Evolutionary conservation across 2,888 invertebrate genomes (phyloP).

Genomic region (Caenorhabditis zanzibari): DNA sequence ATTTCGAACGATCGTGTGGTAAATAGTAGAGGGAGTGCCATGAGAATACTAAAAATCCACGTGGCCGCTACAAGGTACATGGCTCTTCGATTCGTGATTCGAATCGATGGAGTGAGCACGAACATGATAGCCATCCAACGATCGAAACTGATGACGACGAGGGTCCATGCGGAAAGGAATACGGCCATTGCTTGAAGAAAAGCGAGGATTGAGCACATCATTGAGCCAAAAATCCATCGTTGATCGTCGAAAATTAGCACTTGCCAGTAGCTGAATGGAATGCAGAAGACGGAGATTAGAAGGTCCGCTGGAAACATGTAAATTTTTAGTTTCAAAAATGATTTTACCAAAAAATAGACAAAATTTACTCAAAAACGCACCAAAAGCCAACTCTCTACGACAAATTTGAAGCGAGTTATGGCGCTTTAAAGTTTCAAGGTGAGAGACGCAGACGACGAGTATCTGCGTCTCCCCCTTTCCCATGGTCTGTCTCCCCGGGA

Average conservation of each 20-base stretch:
- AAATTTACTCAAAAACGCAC: too few species aligned
- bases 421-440: too few species aligned
- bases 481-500: too few species aligned
- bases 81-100: slow-evolving; percentile 77
- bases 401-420: too few species aligned
- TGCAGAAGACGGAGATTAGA: slow-evolving; percentile 85
- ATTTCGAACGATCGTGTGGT: slow-evolving; percentile 68
- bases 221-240: slow-evolving; percentile 85
- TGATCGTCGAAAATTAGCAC: slow-evolving; percentile 84
- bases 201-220: slow-evolving; percentile 84
- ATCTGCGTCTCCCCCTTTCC: too few species aligned
- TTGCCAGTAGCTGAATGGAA: slow-evolving; percentile 85
- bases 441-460: too few species aligned
- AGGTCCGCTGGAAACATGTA: slow-evolving; percentile 83
- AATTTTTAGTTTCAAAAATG: too few species aligned
- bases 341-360: too few species aligned
- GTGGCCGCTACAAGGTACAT: slow-evolving; percentile 78
- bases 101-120: slow-evolving; percentile 79
- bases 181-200: slow-evolving; percentile 84
- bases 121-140: slow-evolving; percentile 83
- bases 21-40: slow-evolving; percentile 80
- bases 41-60: slow-evolving; percentile 80
- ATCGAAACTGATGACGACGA: slow-evolving; percentile 84
- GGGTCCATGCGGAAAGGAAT: slow-evolving; percentile 84
- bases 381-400: too few species aligned